Percentiles rank a stretch among this genome's conserved stretches.
Evolutionary conservation across 2,113 vertebrate genomes (phyloP).

Genomic region (Opisthocomus hoazin): DNA sequence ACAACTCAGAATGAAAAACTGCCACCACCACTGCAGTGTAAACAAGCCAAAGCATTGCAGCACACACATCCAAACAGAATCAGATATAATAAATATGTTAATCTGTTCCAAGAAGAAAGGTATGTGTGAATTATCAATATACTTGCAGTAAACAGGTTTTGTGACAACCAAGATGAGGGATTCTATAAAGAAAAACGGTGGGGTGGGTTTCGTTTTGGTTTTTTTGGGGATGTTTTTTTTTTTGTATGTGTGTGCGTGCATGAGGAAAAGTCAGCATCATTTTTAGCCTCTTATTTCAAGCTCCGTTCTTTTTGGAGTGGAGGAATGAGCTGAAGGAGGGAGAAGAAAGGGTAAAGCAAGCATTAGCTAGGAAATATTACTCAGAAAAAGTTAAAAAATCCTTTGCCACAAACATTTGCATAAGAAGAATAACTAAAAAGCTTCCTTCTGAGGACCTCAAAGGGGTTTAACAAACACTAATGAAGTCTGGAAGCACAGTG

Average conservation of each 20-base stretch:
- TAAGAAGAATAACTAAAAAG: background rate
- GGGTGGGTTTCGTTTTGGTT: background rate
- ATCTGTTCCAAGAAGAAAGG: slow-evolving; percentile 15
- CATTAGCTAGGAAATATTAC: background rate
- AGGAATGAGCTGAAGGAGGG: background rate
- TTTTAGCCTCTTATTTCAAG: background rate
- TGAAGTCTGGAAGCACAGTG: background rate
- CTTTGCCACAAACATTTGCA: background rate
- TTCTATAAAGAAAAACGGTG: background rate
- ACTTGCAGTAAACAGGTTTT: background rate
- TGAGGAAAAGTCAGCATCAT: background rate
- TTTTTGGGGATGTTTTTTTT: background rate
- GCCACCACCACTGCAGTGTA: background rate
- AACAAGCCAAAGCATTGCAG: background rate
- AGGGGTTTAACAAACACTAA: background rate
- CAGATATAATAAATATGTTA: slow-evolving; percentile 59
- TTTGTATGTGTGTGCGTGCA: too few species aligned
- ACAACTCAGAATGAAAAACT: background rate
- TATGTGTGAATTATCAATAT: slow-evolving; percentile 5
- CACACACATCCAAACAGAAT: background rate
- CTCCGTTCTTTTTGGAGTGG: background rate
- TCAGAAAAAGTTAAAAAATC: background rate
- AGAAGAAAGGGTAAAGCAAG: background rate
- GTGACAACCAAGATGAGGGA: background rate
- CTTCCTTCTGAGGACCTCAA: background rate